These are phyloP conservation scores for Phalloptychus januarius DNA, from an alignment of 2,797 vertebrate species.

Conservation along the genomic window DNA sequence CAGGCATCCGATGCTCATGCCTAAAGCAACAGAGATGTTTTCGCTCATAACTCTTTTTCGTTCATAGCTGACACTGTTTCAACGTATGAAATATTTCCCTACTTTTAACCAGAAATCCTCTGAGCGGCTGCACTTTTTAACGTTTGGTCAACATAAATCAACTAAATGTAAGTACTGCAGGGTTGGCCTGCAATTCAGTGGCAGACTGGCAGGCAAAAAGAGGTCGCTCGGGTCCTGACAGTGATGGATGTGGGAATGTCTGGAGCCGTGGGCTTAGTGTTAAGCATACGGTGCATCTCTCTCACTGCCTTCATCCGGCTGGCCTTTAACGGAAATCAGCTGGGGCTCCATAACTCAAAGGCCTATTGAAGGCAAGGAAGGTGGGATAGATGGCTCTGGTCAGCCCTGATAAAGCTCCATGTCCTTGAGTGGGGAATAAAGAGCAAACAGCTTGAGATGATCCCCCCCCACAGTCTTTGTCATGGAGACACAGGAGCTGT, in stretches of 20 bases:
- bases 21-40: slow-evolving; percentile 17
- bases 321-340: slow-evolving; percentile 75
- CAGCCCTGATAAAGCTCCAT: slow-evolving; percentile 71
- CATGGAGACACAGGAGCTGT: slow-evolving; percentile 26
- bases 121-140: slow-evolving; percentile 20
- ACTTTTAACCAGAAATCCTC: slow-evolving; percentile 22
- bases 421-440: slow-evolving; percentile 76
- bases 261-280: slow-evolving; percentile 65
- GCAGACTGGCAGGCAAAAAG: slow-evolving; percentile 47
- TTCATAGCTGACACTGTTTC: slow-evolving; percentile 16
- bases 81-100: slow-evolving; percentile 1
- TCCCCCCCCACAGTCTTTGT: slow-evolving; percentile 52
- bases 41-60: slow-evolving; percentile 22
- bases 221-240: slow-evolving; percentile 62
- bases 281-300: slow-evolving; percentile 66
- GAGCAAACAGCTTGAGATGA: slow-evolving; percentile 62
- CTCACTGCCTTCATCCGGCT: slow-evolving; percentile 46
- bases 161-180: slow-evolving; percentile 34
- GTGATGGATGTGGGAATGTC: slow-evolving; percentile 79
- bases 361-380: slow-evolving; percentile 54
- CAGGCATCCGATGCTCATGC: slow-evolving; percentile 16
- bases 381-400: slow-evolving; percentile 56
- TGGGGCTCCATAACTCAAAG: slow-evolving; percentile 72
- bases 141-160: slow-evolving; percentile 48
- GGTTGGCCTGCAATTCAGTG: slow-evolving; percentile 33